Percentiles rank a stretch among this genome's conserved stretches.
These are phyloP conservation scores for Amblyopsis rosae DNA, from an alignment of 2,113 vertebrate species.

Conservation along the genomic window DNA sequence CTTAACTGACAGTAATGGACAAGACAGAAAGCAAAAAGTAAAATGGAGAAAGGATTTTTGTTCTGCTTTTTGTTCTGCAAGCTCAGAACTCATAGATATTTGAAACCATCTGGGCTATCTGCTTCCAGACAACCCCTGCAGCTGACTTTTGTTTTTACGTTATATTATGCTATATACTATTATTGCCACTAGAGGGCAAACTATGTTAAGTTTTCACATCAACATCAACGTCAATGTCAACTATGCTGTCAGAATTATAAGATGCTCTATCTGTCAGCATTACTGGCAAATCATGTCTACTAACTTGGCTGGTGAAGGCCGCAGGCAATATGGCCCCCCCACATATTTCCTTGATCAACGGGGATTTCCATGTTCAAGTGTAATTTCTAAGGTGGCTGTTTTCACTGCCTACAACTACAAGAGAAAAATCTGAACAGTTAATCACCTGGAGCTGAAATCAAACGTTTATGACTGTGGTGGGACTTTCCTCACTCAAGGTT, in stretches of 20 bases:
- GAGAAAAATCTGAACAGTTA: slow-evolving; percentile 18
- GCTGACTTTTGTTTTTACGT: background rate
- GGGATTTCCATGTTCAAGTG: slow-evolving; percentile 41
- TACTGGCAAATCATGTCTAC: background rate
- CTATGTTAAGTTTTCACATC: slow-evolving; percentile 29
- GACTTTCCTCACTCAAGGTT: slow-evolving; percentile 62
- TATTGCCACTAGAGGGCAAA: slow-evolving; percentile 49
- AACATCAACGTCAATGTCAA: background rate
- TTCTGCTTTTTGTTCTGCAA: no score
- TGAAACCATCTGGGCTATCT: no score
- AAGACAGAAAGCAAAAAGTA: background rate
- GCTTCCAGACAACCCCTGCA: no score
- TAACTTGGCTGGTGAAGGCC: background rate
- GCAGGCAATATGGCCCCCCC: background rate
- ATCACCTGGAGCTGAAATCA: slow-evolving; percentile 47
- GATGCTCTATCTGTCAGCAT: background rate
- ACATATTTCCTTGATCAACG: background rate
- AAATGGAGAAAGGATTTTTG: background rate
- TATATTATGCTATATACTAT: background rate
- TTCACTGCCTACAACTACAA: slow-evolving; percentile 3
- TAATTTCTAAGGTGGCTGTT: slow-evolving; percentile 8
- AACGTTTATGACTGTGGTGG: slow-evolving; percentile 37
- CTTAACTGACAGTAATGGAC: no score
- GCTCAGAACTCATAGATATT: no score
- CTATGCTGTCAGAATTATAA: no score